These are phyloP conservation scores for Chrysomela aeneicollis DNA, from an alignment of 2,888 invertebrate species.

Conservation along the genomic window DNA sequence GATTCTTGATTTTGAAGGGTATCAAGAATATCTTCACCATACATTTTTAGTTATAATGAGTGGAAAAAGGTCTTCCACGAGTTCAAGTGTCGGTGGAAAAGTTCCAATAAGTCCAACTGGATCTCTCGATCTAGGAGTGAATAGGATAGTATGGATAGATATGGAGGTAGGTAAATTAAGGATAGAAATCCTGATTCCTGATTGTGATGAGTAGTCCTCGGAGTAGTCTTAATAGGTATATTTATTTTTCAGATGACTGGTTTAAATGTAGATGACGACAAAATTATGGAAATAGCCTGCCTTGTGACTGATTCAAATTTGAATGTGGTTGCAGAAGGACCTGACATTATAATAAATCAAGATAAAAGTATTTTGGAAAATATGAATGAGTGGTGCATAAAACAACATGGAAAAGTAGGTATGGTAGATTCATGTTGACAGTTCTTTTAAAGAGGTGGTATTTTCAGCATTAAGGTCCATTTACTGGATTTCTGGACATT, in stretches of 20 bases:
- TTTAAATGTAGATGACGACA: constrained; percentile 76
- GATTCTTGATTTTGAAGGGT: no score
- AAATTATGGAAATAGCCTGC: constrained; percentile 90
- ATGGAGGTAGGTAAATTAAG: constrained; percentile 66
- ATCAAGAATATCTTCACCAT: background rate
- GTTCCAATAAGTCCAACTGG: constrained; percentile 10
- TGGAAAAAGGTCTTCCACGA: background rate
- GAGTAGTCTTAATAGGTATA: no score
- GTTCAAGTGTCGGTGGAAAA: background rate
- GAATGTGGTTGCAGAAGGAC: constrained; percentile 78
- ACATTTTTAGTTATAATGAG: background rate
- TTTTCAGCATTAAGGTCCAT: no score
- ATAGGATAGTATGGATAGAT: constrained; percentile 77
- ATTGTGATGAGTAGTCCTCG: no score
- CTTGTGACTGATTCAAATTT: constrained; percentile 84
- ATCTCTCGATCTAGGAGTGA: constrained; percentile 52
- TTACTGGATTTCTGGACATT: no score
- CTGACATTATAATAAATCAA: constrained; percentile 81
- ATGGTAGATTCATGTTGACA: background rate
- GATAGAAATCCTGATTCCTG: no score
- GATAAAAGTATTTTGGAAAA: constrained; percentile 72
- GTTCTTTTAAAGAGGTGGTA: no score
- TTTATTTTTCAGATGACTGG: constrained; percentile 92
- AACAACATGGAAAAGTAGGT: constrained; percentile 79
- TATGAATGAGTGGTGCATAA: constrained; percentile 87